Evolutionary conservation across 2,797 vertebrate species (phyloP).

Genomic region (Monodelphis domestica): DNA sequence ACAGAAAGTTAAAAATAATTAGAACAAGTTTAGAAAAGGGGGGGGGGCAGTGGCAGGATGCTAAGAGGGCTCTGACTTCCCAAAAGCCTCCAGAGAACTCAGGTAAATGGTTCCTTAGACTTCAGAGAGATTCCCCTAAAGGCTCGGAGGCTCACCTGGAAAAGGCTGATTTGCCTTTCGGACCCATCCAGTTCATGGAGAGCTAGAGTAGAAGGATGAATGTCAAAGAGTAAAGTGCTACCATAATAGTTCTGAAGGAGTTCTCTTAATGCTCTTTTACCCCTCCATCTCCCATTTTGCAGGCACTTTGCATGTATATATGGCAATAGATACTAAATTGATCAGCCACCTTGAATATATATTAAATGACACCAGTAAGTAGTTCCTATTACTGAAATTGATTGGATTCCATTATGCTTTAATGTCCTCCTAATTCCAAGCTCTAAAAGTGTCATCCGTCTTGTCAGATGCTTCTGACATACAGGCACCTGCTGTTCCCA

Average conservation of each 20-base stretch:
- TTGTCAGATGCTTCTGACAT: slow-evolving; percentile 60
- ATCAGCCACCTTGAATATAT: slow-evolving; percentile 66
- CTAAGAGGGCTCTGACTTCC: not conserved
- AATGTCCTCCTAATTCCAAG: slow-evolving; percentile 69
- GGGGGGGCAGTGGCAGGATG: not conserved
- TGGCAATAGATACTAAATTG: slow-evolving; percentile 49
- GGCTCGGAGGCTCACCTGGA: slow-evolving; percentile 28
- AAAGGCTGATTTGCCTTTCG: slow-evolving; percentile 27
- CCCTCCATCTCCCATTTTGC: slow-evolving; percentile 48
- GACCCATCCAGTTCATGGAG: slow-evolving; percentile 39
- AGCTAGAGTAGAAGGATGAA: slow-evolving; percentile 29
- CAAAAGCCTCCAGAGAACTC: not conserved
- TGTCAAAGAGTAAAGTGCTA: slow-evolving; percentile 53
- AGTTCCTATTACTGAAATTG: slow-evolving; percentile 65
- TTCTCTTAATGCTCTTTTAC: slow-evolving; percentile 26
- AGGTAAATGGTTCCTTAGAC: slow-evolving; percentile 4
- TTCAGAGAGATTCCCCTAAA: not conserved
- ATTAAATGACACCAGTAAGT: slow-evolving; percentile 55
- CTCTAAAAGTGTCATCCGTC: slow-evolving; percentile 70
- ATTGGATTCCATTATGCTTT: slow-evolving; percentile 62
- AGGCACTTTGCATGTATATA: slow-evolving; percentile 49
- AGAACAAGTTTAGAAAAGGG: not conserved
- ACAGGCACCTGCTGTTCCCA: slow-evolving; percentile 11
- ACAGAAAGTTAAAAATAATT: not conserved
- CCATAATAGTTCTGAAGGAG: slow-evolving; percentile 35